Conservation (phyloP, 2,888 invertebrate species). For the Drosophila fulvimacula region DNA sequence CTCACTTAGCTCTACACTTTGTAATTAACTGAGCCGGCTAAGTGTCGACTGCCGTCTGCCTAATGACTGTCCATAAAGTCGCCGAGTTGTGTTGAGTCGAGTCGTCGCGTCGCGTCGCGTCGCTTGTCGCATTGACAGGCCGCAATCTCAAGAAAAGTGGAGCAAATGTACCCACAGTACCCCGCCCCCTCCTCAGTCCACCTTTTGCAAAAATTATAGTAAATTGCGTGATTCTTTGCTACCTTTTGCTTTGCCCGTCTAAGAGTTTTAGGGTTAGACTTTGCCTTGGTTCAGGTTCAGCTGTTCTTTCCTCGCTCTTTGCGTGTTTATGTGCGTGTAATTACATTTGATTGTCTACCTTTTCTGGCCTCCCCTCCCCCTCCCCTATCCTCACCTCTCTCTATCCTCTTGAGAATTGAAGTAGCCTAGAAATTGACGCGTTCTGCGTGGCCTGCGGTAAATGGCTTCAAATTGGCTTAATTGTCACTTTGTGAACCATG, state of each 20-base stretch:
- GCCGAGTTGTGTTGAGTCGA: slow-evolving; percentile 25
- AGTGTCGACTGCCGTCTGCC: slow-evolving; percentile 73
- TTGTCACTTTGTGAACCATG: slow-evolving; percentile 76
- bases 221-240: slow-evolving; percentile 74
- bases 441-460: slow-evolving; percentile 41
- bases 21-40: slow-evolving; percentile 74
- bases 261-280: slow-evolving; percentile 8
- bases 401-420: slow-evolving; percentile 3
- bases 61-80: slow-evolving; percentile 82
- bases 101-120: slow-evolving; percentile 14
- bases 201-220: slow-evolving; percentile 65
- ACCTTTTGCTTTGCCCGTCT: slow-evolving; percentile 31
- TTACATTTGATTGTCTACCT: slow-evolving; percentile 75
- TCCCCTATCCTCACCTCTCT: not conserved
- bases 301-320: slow-evolving; percentile 46
- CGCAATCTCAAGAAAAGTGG: slow-evolving; percentile 67
- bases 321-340: slow-evolving; percentile 80
- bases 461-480: slow-evolving; percentile 75
- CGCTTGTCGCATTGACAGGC: slow-evolving; percentile 61
- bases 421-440: slow-evolving; percentile 51
- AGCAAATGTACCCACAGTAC: slow-evolving; percentile 39
- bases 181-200: not conserved
- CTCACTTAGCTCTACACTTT: slow-evolving; percentile 42
- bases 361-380: slow-evolving; percentile 16
- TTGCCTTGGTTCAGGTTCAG: slow-evolving; percentile 41